Percentiles rank a stretch among this genome's conserved stretches.
phyloP scores from a whole-genome alignment of 2,888 invertebrate species.

The Ctena decussata region DNA sequence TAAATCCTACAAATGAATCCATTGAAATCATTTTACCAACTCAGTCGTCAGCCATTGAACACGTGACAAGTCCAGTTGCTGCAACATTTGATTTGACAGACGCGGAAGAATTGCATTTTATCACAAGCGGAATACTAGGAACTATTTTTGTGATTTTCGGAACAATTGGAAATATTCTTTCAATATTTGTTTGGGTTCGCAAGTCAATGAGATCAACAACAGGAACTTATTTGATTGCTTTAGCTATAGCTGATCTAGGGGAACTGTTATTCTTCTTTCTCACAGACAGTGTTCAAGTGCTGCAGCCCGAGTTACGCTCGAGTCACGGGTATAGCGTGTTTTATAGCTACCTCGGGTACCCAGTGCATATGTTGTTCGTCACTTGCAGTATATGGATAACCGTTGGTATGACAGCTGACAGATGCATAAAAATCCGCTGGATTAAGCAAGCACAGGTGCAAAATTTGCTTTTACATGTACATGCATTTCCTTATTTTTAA shows the following conservation, averaged over 20 bases:
- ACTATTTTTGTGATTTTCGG: background rate
- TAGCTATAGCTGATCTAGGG: background rate
- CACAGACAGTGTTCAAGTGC: background rate
- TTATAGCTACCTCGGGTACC: background rate
- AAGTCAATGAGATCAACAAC: background rate
- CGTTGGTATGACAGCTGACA: background rate
- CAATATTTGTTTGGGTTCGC: background rate
- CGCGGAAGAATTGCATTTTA: background rate
- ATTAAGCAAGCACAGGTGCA: background rate
- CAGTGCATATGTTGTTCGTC: background rate
- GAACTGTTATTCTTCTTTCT: background rate
- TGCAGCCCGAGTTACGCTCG: background rate
- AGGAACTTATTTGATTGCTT: background rate
- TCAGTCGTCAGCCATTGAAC: background rate
- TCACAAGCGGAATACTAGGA: background rate
- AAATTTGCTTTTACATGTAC: too few species aligned
- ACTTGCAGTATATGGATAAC: background rate
- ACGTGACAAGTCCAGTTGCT: background rate
- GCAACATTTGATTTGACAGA: background rate
- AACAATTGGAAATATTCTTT: background rate
- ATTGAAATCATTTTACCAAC: background rate
- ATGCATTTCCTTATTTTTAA: too few species aligned
- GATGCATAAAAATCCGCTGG: background rate
- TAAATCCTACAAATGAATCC: too few species aligned
- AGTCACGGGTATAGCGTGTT: background rate